phyloP scores from a whole-genome alignment of 2,888 invertebrate species.

The Agrenia bidenticulata region DNA sequence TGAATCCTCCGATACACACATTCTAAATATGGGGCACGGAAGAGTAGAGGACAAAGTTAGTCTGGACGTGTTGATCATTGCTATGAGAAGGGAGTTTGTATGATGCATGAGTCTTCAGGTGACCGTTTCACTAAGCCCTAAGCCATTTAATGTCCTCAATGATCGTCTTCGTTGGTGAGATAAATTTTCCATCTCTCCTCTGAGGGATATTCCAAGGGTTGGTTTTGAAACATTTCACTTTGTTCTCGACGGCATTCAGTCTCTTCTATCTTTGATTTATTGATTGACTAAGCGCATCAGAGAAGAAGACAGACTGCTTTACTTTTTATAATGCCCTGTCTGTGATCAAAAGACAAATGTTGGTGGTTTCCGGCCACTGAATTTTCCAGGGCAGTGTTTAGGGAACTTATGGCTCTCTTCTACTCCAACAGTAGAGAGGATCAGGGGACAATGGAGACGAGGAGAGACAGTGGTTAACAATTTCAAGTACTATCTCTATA shows the following conservation, averaged over 20 bases:
- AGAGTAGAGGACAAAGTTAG: constrained; percentile 6
- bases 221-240: constrained; percentile 7
- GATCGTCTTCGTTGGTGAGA: constrained; percentile 3
- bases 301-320: too few relatives aligned
- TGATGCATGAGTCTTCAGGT: constrained; percentile 24
- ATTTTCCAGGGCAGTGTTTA: too few relatives aligned
- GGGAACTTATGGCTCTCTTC: too few relatives aligned
- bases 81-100: constrained; percentile 13
- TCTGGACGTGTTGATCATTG: constrained; percentile 19
- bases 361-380: too few relatives aligned
- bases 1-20: too few relatives aligned
- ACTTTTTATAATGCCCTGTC: too few relatives aligned
- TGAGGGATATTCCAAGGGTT: constrained; percentile 14
- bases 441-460: too few relatives aligned
- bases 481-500: too few relatives aligned
- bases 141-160: constrained; percentile 18
- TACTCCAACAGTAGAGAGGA: too few relatives aligned
- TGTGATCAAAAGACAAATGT: too few relatives aligned
- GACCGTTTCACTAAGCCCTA: constrained; percentile 18
- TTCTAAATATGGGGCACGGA: too few relatives aligned
- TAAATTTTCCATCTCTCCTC: constrained; percentile 3
- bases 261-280: constrained; percentile 13
- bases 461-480: too few relatives aligned
- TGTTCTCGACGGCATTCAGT: constrained; percentile 5
- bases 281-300: constrained; percentile 11